Conservation (phyloP, 2,888 invertebrate species). For the Drosophila diplacantha region DNA sequence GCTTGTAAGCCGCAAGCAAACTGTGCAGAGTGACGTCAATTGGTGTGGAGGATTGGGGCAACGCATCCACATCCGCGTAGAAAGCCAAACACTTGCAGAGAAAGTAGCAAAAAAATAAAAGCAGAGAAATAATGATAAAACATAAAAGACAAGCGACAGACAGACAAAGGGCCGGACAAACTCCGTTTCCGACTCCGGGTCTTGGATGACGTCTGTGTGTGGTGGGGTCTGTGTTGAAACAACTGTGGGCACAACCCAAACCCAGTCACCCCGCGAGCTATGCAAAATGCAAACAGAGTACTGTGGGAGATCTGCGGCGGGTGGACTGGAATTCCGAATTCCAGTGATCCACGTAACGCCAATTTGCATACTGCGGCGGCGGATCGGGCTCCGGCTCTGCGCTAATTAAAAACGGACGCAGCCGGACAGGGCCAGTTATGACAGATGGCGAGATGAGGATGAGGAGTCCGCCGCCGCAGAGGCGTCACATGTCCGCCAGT, state of each 20-base stretch:
- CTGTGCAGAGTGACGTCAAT: slow-evolving; percentile 58
- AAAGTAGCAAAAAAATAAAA: slow-evolving; percentile 49
- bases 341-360: slow-evolving; percentile 63
- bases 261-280: slow-evolving; percentile 30
- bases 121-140: slow-evolving; percentile 1
- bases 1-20: slow-evolving; percentile 38
- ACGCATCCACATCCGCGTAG: slow-evolving; percentile 62
- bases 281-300: slow-evolving; percentile 26
- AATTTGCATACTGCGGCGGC: slow-evolving; percentile 53
- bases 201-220: slow-evolving; percentile 32
- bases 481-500: slow-evolving; percentile 46
- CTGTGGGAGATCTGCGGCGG: slow-evolving; percentile 44
- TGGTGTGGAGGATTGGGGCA: slow-evolving; percentile 36
- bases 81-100: slow-evolving; percentile 58
- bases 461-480: slow-evolving; percentile 7
- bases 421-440: slow-evolving; percentile 39
- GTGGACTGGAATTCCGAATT: slow-evolving; percentile 59
- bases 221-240: slow-evolving; percentile 54
- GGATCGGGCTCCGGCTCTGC: slow-evolving; percentile 12
- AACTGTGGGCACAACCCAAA: slow-evolving; percentile 46
- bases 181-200: slow-evolving; percentile 9
- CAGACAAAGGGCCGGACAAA: slow-evolving; percentile 8
- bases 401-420: slow-evolving; percentile 58
- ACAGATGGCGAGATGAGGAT: slow-evolving; percentile 17
- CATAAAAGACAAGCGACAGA: slow-evolving; percentile 7